These are phyloP conservation scores for Etheostoma cragini DNA, from an alignment of 2,113 vertebrate species.

Conservation along the genomic window DNA sequence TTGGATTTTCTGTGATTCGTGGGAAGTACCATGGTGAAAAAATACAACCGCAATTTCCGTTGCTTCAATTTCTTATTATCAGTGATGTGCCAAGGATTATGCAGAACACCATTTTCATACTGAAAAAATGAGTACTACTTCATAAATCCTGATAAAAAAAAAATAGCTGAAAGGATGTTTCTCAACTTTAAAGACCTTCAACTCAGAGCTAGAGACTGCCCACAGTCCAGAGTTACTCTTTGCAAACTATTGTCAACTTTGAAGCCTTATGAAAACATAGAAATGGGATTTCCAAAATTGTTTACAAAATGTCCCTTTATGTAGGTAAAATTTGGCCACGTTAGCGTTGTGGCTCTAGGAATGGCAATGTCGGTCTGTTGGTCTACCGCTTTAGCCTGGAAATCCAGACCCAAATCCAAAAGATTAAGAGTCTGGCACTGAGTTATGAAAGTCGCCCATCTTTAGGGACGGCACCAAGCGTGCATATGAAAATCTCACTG, in stretches of 20 bases:
- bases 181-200: neutral
- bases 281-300: neutral
- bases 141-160: neutral
- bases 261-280: constrained; percentile 13
- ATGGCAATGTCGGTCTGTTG: accelerated
- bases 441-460: too few relatives aligned
- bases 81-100: neutral
- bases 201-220: neutral
- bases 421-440: too few relatives aligned
- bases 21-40: neutral
- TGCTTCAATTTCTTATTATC: neutral
- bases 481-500: too few relatives aligned
- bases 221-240: constrained; percentile 7
- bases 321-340: neutral
- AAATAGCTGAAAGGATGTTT: neutral
- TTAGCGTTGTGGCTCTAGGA: neutral
- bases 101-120: constrained; percentile 4
- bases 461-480: too few relatives aligned
- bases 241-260: constrained; percentile 6
- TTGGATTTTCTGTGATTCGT: neutral
- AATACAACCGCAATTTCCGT: neutral
- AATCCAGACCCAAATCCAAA: too few relatives aligned
- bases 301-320: too few relatives aligned
- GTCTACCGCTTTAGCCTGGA: neutral
- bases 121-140: neutral